Evolutionary conservation across 2,888 invertebrate species (phyloP), one percentile per base, ranked within the genome.

Genomic region (Synergus itoensis): DNA sequence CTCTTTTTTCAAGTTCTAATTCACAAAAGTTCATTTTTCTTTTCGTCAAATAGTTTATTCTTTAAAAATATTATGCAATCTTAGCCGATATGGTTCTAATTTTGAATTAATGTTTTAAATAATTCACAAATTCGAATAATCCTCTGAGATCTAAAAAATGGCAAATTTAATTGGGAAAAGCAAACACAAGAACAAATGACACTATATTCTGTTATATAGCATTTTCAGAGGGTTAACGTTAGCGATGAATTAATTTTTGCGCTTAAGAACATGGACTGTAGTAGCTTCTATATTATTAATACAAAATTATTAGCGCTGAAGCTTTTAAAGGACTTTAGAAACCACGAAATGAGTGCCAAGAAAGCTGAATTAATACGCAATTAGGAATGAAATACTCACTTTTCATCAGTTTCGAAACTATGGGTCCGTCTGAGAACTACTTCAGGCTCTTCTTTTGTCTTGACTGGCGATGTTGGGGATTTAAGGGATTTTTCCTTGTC

Each of bases 341-440:
- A 28, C 77, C 65, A 78, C 77, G 77, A 77, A 45, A 79, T 18
- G 60, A 79, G n/a, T 81, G 41, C 45, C 53, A 80, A 64, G 48
- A 76, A 81, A 77, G 76, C 76, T 79, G 43, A 77, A 80, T 53
- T 60, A 60, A 60, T 73, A 36, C 21, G 12, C 18, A 4, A 60
- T 21, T 60, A 60, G 63, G 43, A 67, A 78, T 21, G 0, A 77
- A 53, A 77, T 82, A 96, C 96, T 95, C 93, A 97, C 97, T 96
- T 96, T 93, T 96, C 96, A 92, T 97, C 97, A 89, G 96, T 96
- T 92, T 97, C 97, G 91, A 97, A 97, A 93, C 97, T 97, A 91
- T 97, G 96, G 67, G 97, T 96, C 92, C 97, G 94, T 92, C 97
- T 94, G 82, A 97, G 93, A 84, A 96, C 94, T 83, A 96, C 95